Base-by-base conservation (phyloP, 1,140 invertebrate species). In the Brachionus plicatilis region DNA sequence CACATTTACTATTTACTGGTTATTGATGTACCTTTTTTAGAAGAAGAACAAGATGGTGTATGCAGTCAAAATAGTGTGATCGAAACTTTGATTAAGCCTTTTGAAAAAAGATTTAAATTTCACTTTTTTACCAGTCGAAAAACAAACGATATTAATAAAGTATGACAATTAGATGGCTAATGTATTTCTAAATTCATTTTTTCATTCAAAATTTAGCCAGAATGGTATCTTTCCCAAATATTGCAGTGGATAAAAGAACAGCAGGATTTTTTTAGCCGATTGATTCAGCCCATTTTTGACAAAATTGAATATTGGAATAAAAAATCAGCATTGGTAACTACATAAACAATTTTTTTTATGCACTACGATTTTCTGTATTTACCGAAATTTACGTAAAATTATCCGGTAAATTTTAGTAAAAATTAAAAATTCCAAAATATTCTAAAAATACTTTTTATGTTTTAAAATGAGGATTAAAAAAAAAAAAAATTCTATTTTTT, bases 211-310 rank as follows among this genome's bases (percentile, higher is more conserved):
- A 37, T 50, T 7, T 27, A 82, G 79, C 79, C 79, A 1, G 79
- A 82, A 82, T 82, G 79, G 79, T 82, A 65, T 66, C 37, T 82
- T 17, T 82, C 79, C 8, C 79, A 82, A 47, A 65, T 82, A 12
- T 14, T 82, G n/a, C 53, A 82, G 65, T 82, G 79, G 79, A 65
- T 82, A 20, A 82, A 41, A 65, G 65, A 82, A 1, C 79, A 82
- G 12, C 53, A 82, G 20, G 27, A 82, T 41, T 68, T 82, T 65
- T 24, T 82, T 12, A 68, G 2, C 33, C 37, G 53, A 29, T 17
- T 60, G 2, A 60, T 82, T 20, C 79, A 82, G 43, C 50, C 50
- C 27, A 24, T 29, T 45, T 82, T 65, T 65, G 8, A 82, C 1
- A 4, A 82, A 12, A 43, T 20, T 17, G 20, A 82, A 9, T 29